Base-by-base conservation (phyloP, 2,113 vertebrate species). In the Arizona elegans region DNA sequence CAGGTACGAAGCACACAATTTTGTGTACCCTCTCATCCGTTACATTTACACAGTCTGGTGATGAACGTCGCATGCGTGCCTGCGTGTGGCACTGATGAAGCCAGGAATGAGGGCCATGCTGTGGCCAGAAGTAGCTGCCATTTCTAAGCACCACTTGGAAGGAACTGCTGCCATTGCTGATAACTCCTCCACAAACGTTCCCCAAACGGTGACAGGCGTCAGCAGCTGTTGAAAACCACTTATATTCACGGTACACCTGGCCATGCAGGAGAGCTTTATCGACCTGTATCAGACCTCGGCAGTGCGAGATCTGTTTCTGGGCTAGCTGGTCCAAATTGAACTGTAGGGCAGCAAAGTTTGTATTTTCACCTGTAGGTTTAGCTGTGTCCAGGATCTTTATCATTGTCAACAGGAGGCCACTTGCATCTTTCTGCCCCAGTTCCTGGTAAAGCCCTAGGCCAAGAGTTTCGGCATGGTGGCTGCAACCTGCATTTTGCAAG, bases 1-100 rank as follows among this genome's bases (percentile, higher is more conserved):
- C 97, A 0, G 99, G 99, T 58, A 99, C 96, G 98, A 98, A 98
- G 54, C 95, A 96, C 94, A 98, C 53, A 23, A 98, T 96, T 0
- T 4, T 89, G 91, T 99, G 97, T 0, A 99, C 98, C 0, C 86
- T 87, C 90, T 95, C 88, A 88, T 99, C 99, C 0, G 88, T 96
- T 11, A 96, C 93, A 1, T 97, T 97, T 9, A 94, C 90, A 59
- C 99, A 99, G 38, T 93, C 75, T 9, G 90, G 13, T 0, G 93
- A 21, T 8, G 96, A 96, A 4, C 94, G 93, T 26, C 92, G 95
- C 56, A 91, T 92, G 93, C 95, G 96, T 29, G 9, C 12, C 0
- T 15, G 21, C 0, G 5, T 12, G 6, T 0, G 92, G 75, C 98
- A 98, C 7, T 50, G 94, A 8, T 92, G 96, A 70, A 97, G 97